phyloP scores from a whole-genome alignment of 1,140 invertebrate species.

The Pogonus chalceus region DNA sequence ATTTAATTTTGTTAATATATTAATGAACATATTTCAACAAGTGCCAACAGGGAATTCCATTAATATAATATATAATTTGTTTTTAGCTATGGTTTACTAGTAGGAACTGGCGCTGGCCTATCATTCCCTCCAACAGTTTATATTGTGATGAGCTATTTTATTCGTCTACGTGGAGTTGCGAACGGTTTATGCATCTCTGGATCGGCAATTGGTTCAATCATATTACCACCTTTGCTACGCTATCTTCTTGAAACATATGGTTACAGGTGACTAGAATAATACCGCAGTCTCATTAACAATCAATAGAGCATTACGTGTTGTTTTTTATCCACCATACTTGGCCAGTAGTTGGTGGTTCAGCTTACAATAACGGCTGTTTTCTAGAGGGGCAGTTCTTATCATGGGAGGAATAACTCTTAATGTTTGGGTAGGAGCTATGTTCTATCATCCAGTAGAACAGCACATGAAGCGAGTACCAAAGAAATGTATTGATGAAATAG shows the following conservation, averaged over 20 bases:
- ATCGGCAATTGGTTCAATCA: constrained; percentile 71
- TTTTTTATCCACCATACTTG: too few species aligned
- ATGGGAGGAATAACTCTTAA: constrained; percentile 75
- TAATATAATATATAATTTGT: constrained; percentile 16
- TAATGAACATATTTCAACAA: too few species aligned
- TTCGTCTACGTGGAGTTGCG: constrained; percentile 66
- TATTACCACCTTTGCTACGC: constrained; percentile 65
- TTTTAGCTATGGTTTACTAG: constrained; percentile 66
- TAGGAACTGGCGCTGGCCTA: constrained; percentile 70
- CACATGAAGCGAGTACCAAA: constrained; percentile 59
- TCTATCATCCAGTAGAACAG: constrained; percentile 73
- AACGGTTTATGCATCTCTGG: constrained; percentile 85
- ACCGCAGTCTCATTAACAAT: too few species aligned
- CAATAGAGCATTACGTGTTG: too few species aligned
- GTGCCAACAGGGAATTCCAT: neutral
- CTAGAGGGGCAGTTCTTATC: constrained; percentile 65
- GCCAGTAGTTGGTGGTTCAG: constrained; percentile 1
- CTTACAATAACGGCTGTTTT: constrained; percentile 22
- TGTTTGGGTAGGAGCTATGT: constrained; percentile 69
- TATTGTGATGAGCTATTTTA: constrained; percentile 81
- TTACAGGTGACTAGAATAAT: constrained; percentile 47
- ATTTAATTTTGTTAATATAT: too few species aligned
- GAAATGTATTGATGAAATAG: constrained; percentile 39
- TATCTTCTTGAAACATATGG: constrained; percentile 60
- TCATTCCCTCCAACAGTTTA: constrained; percentile 83